Evolutionary conservation across 2,888 invertebrate species (phyloP).

Genomic region (Agonum fuliginosum): DNA sequence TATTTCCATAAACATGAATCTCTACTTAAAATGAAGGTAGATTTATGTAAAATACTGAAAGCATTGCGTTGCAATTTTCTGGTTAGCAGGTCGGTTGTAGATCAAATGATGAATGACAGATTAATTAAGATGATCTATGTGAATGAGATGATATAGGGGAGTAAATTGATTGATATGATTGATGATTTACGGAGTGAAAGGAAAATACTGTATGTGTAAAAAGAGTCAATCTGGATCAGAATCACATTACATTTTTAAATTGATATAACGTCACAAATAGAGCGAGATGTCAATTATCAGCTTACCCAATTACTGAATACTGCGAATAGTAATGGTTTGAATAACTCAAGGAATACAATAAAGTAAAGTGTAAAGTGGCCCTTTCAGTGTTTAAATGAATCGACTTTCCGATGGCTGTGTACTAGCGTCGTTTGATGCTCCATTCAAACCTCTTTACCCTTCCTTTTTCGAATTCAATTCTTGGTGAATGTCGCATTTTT

Average conservation of each 20-base stretch:
- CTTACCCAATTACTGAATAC: too few species aligned
- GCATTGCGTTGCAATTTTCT: background rate
- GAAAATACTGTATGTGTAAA: background rate
- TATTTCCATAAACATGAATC: background rate
- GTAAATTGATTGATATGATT: background rate
- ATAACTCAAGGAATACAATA: background rate
- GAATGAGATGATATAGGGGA: background rate
- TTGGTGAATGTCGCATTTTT: background rate
- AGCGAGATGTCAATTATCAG: too few species aligned
- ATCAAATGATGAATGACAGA: slow-evolving; percentile 12
- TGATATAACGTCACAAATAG: too few species aligned
- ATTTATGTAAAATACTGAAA: background rate
- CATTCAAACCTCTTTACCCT: background rate
- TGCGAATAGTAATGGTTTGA: background rate
- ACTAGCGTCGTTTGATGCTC: background rate
- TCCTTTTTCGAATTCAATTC: slow-evolving; percentile 3
- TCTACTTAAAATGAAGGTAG: background rate
- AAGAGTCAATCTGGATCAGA: too few species aligned
- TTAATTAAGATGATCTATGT: slow-evolving; percentile 7
- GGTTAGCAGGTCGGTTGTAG: background rate
- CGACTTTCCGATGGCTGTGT: background rate
- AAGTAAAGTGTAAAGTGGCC: background rate
- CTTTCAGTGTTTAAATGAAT: background rate
- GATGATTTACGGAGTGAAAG: background rate
- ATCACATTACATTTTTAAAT: too few species aligned